Evolutionary conservation across 2,113 vertebrate genomes (phyloP).

Genomic region (Archilochus colubris): DNA sequence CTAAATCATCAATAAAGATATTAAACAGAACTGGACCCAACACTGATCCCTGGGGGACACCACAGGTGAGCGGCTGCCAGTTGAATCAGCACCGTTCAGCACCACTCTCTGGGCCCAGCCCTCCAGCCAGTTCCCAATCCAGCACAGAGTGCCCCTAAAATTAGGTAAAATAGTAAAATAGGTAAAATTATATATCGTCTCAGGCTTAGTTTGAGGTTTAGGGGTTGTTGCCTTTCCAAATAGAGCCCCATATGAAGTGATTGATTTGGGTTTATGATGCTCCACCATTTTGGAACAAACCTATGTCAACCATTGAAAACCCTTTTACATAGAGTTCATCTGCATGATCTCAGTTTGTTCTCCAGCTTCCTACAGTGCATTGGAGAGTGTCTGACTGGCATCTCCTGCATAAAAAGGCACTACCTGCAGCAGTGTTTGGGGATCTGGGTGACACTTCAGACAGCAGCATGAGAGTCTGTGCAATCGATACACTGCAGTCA

Average conservation of each 20-base stretch:
- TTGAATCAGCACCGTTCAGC: too few species aligned
- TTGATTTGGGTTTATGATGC: neutral
- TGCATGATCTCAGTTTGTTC: accelerated
- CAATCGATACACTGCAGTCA: accelerated
- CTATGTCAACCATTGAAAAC: neutral
- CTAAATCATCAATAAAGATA: too few species aligned
- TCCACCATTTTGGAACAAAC: neutral
- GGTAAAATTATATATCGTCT: neutral
- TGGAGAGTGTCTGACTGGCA: accelerated
- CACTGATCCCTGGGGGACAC: too few species aligned
- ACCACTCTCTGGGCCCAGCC: too few species aligned
- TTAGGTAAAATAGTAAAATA: too few species aligned
- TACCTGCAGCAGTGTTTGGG: neutral
- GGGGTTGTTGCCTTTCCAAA: neutral
- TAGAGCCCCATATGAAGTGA: neutral
- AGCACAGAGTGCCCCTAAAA: too few species aligned
- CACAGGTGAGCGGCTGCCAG: too few species aligned
- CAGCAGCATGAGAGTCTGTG: neutral
- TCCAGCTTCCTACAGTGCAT: neutral
- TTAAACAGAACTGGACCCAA: too few species aligned
- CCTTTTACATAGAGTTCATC: neutral
- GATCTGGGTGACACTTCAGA: neutral
- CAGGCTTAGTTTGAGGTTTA: neutral
- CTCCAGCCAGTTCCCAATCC: too few species aligned
- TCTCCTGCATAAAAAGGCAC: neutral